Base-by-base conservation (phyloP, 23 tunicate species). In the Oikopleura vanhoeffeni region DNA sequence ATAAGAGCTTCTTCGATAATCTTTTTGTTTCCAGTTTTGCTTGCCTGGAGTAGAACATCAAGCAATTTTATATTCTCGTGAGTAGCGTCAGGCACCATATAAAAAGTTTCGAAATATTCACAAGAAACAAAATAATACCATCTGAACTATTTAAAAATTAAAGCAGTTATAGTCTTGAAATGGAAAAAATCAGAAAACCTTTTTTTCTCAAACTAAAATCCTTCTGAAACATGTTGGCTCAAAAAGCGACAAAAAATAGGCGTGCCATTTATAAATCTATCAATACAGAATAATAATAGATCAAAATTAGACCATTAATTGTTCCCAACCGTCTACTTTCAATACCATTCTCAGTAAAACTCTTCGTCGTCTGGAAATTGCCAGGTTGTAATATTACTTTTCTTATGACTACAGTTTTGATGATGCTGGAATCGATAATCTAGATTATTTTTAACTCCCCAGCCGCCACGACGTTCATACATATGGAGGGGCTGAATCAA, bases 401-500 rank as follows among this genome's bases (percentile, higher is more conserved):
- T 30, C 35, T 32, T 71, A 3, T 71, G 3, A 2, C 4, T 30
- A 2, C 34, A 32, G 38, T 71, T 18, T 38, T 13, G 27, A 2
- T 71, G 36, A 30, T 24, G 38, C 38, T 71, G 79, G 32, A 71
- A 71, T 30, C 79, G 27, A 18, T 30, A 71, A 30, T 71, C 38
- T 28, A 71, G 35, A 30, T 71, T 71, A 71, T 71, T 71, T 30
- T 71, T 71, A 30, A 71, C 27, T 71, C 79, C 79, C 79, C 79
- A 71, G 79, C 79, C 79, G 34, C 79, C 79, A 24, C 38, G 34
- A 2, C 32, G 27, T 30, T 71, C 34, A 32, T 71, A 71, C 79
- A 30, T 71, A 71, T 71, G 79, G 3, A 71, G 79, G 38, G 79
- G 79, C 38, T 71, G 79, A 33, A 71, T 2, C 34, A 71, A 30